These are phyloP conservation scores for Trichosurus vulpecula DNA, from an alignment of 2,797 vertebrate genomes.

Conservation along the genomic window DNA sequence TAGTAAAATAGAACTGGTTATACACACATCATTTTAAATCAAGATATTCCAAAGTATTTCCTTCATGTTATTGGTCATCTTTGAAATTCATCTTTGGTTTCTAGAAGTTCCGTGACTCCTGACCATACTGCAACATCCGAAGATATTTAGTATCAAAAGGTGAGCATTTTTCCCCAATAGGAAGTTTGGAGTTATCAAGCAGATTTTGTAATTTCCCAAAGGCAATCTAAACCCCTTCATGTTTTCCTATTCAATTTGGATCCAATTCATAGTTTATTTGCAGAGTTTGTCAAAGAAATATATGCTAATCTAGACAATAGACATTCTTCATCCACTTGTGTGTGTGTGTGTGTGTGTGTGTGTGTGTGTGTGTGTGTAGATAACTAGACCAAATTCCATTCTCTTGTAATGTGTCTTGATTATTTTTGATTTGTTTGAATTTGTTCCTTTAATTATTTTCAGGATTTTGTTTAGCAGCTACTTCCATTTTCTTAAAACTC, in stretches of 20 bases:
- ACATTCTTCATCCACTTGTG: no score
- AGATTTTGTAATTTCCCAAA: background rate
- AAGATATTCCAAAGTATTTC: background rate
- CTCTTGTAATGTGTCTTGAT: no score
- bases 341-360: no score
- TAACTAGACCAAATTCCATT: no score
- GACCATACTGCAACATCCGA: background rate
- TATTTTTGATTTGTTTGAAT: no score
- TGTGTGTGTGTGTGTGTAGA: no score
- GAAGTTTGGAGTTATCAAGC: background rate
- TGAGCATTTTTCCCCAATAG: background rate
- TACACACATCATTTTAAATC: background rate
- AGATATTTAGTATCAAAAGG: background rate
- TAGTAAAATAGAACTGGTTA: constrained; percentile 23
- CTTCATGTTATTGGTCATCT: background rate
- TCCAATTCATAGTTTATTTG: no score
- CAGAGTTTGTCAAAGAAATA: no score
- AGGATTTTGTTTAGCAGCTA: no score
- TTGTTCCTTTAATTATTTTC: no score
- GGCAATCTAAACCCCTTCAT: background rate
- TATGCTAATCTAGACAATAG: no score
- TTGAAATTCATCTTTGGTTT: background rate
- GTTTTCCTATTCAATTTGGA: no score
- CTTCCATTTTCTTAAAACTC: constrained; percentile 39
- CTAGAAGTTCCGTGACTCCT: background rate